Base-by-base conservation (phyloP, 2,888 invertebrate genomes). In the Nephrocerus scutellatus region DNA sequence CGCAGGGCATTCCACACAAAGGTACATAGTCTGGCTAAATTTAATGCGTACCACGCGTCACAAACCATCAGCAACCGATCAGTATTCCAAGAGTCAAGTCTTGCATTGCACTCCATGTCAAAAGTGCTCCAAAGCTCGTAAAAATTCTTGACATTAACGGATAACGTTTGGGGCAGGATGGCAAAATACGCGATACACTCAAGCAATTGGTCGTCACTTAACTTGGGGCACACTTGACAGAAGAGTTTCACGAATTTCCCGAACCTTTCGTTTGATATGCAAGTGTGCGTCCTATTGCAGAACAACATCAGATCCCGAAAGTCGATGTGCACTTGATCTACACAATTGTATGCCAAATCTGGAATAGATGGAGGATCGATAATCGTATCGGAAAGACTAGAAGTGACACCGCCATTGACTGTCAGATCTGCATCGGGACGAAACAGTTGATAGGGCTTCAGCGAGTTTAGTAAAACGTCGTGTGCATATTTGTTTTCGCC, bases 91-190 rank as follows among this genome's bases (percentile, higher is more conserved):
- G 57, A 50, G 0, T 59, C 57, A 45, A 72, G 57, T 24, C 72
- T 62, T 1, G 67, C 50, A 12, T 72, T 58, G 52, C 84, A 83
- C 37, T 76, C 75, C 48, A 76, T 73, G 57, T 86, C 84, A 31
- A 88, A 55, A 9, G 76, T 74, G 34, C 72, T 76, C 79, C 82
- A 82, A 2, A 85, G 62, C 53, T 76, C 75, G 39, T 74, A 70
- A 52, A 70, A 81, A 60, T 81, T 80, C 41, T 73, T 72, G 4
- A 74, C 70, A 36, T 71, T 67, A 7, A 73, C 63, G 1, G 74
- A 71, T 13, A 63, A 60, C 12, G 75, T 71, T 32, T 63, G 59
- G 1, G 80, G 77, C 66, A 76, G 74, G 26, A 70, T 56, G 3
- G 56, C 55, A 7, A 84, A 47, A 32, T 70, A 65, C 35, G 65